A percentile compares a stretch with the other conserved stretches of the same genome.
Evolutionary conservation across 2,113 vertebrate species (phyloP).

Genomic region (Neoarius graeffei): DNA sequence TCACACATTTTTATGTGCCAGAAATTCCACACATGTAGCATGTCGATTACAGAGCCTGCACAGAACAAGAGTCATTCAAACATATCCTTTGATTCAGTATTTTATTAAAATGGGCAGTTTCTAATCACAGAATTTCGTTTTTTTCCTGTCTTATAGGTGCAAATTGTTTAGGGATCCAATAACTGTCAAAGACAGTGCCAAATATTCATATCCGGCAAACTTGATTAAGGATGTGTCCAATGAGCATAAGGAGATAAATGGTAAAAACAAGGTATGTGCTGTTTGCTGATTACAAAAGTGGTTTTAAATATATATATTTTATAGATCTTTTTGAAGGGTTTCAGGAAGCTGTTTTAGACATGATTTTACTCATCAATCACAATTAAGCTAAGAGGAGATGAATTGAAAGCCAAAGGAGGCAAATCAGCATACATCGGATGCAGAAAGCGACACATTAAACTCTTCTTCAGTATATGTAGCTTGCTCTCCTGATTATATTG

Average conservation of each 20-base stretch:
- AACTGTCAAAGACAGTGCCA: constrained; percentile 40
- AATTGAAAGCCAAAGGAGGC: not conserved
- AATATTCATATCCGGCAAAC: constrained; percentile 59
- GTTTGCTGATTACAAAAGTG: not conserved
- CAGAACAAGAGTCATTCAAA: not conserved
- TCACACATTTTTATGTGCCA: constrained; percentile 6
- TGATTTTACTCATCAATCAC: not conserved
- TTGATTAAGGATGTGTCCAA: constrained; percentile 58
- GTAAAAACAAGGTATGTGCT: constrained; percentile 72
- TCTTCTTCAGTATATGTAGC: not conserved
- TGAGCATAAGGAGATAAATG: constrained; percentile 57
- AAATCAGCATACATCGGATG: not conserved
- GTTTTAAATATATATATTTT: not conserved
- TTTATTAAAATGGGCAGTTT: not conserved
- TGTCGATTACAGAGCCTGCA: not conserved
- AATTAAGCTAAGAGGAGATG: not conserved
- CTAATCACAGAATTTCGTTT: not conserved
- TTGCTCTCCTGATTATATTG: not conserved
- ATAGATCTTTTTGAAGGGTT: not conserved
- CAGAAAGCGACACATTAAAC: not conserved
- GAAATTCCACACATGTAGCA: not conserved
- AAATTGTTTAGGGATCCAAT: constrained; percentile 13
- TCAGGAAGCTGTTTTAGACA: not conserved
- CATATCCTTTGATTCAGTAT: not conserved
- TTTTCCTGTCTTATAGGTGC: constrained; percentile 59